phyloP scores from a whole-genome alignment of 1,140 invertebrate species.

The Phymastichus coffea region DNA sequence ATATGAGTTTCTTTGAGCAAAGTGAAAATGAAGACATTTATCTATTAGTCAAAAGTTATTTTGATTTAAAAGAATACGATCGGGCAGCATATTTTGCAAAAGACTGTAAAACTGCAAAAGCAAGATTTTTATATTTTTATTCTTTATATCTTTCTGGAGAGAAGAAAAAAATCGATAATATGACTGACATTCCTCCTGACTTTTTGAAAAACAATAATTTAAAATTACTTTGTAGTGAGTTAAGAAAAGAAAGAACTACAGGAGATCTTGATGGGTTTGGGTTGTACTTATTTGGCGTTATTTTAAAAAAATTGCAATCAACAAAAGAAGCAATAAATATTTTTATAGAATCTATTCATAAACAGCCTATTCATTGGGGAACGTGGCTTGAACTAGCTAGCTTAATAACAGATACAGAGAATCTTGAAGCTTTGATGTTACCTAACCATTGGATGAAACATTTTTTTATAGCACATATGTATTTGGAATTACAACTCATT shows the following conservation, averaged over 20 bases:
- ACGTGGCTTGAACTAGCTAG: constrained; percentile 91
- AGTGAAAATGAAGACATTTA: constrained; percentile 70
- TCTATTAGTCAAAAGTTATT: constrained; percentile 83
- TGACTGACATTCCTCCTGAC: constrained; percentile 71
- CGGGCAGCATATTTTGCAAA: constrained; percentile 83
- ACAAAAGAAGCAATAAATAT: constrained; percentile 72
- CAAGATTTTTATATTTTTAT: constrained; percentile 81
- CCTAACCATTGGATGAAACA: constrained; percentile 94
- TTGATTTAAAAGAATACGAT: constrained; percentile 90
- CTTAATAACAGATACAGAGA: constrained; percentile 77
- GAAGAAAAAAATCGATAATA: constrained; percentile 84
- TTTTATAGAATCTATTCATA: constrained; percentile 74
- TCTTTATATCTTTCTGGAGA: constrained; percentile 85
- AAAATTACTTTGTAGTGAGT: constrained; percentile 58
- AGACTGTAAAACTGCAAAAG: constrained; percentile 66
- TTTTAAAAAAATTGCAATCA: constrained; percentile 85
- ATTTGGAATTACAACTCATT: constrained; percentile 86
- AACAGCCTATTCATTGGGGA: constrained; percentile 86
- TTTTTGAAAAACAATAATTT: constrained; percentile 61
- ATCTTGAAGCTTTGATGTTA: constrained; percentile 66
- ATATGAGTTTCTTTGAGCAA: constrained; percentile 46
- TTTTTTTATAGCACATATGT: constrained; percentile 89
- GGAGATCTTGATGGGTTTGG: constrained; percentile 82
- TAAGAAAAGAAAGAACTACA: constrained; percentile 62
- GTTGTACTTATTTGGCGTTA: constrained; percentile 88